These are phyloP conservation scores for Danio jaintianensis DNA, from an alignment of 2,797 vertebrate genomes.

Conservation along the genomic window DNA sequence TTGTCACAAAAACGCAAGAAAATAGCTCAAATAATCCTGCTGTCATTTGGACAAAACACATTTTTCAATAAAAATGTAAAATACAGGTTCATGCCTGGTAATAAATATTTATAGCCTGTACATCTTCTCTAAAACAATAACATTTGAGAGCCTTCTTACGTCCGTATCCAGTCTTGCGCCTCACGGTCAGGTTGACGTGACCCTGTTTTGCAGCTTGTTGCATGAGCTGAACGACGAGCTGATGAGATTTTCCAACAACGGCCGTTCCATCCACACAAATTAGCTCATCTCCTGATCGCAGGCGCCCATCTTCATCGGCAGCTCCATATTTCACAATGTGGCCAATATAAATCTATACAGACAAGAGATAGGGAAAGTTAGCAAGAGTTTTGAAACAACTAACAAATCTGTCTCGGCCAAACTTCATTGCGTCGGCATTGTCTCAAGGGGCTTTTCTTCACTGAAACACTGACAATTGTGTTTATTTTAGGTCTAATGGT, in stretches of 20 bases:
- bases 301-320: conserved; percentile 93
- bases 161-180: conserved; percentile 92
- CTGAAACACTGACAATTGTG: not conserved
- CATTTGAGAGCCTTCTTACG: conserved; percentile 75
- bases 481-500: conserved; percentile 31
- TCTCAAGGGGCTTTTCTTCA: not conserved
- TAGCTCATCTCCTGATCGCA: conserved; percentile 95
- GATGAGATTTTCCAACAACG: conserved; percentile 97
- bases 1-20: not conserved
- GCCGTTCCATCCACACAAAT: conserved; percentile 97
- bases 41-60: not conserved
- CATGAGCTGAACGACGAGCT: conserved; percentile 98
- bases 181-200: conserved; percentile 96
- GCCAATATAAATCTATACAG: conserved; percentile 94
- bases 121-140: not conserved
- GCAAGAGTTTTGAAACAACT: not conserved
- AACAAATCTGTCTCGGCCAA: not conserved
- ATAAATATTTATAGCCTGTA: conserved; percentile 3
- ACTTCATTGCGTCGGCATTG: not conserved
- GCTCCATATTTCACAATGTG: conserved; percentile 98
- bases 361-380: not conserved
- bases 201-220: conserved; percentile 99
- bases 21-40: not conserved
- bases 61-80: conserved; percentile 27
- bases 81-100: conserved; percentile 1